These are phyloP conservation scores for Zosterops pallidus DNA, from an alignment of 2,113 vertebrate species.

Conservation along the genomic window DNA sequence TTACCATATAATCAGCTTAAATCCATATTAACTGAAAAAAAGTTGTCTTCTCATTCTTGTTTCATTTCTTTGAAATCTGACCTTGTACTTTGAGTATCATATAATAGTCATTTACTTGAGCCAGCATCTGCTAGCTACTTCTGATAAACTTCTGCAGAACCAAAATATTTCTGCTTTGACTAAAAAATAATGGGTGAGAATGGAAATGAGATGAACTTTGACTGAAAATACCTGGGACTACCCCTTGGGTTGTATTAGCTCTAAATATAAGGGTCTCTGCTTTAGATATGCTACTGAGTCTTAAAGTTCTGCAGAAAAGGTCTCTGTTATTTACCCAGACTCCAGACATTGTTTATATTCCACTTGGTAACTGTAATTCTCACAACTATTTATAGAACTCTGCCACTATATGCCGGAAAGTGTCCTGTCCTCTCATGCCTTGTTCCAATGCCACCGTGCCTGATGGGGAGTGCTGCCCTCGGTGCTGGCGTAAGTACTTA, in stretches of 20 bases:
- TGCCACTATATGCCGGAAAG: constrained; percentile 91
- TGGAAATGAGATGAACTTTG: not conserved
- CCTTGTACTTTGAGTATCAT: not conserved
- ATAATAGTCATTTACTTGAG: not conserved
- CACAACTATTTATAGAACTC: constrained; percentile 82
- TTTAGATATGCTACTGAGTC: not conserved
- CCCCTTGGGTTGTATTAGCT: not conserved
- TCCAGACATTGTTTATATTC: not conserved
- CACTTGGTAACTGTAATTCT: not conserved
- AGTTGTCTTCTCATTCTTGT: not conserved
- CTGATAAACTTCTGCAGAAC: not conserved
- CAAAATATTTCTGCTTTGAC: not conserved
- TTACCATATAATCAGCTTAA: constrained; percentile 33
- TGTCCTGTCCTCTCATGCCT: constrained; percentile 93
- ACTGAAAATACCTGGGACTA: not conserved
- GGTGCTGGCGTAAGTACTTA: constrained; percentile 88
- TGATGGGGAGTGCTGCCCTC: constrained; percentile 96
- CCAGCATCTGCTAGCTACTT: not conserved
- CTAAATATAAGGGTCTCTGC: not conserved
- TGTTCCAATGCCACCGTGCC: constrained; percentile 93
- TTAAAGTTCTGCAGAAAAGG: not conserved
- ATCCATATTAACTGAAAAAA: not conserved
- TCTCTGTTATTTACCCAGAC: not conserved
- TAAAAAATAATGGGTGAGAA: not conserved
- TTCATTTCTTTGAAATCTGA: constrained; percentile 25